phyloP scores from a whole-genome alignment of 2,113 vertebrate genomes.

The Malurus alboscapulatus region DNA sequence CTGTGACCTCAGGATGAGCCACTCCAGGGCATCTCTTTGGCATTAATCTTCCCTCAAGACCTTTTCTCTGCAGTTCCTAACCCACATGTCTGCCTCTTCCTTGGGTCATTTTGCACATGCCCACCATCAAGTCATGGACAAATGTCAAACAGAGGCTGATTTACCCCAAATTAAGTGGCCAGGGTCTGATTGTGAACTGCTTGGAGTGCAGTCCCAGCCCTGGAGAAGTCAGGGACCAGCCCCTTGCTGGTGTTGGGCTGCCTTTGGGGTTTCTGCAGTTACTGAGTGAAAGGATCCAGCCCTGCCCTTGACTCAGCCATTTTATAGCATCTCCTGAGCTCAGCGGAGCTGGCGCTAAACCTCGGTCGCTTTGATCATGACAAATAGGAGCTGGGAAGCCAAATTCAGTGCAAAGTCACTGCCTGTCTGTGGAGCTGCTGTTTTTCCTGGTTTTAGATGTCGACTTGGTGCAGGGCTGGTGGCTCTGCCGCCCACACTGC shows the following conservation, averaged over 20 bases:
- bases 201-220: background rate
- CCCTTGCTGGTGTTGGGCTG: background rate
- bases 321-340: constrained; percentile 43
- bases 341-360: constrained; percentile 16
- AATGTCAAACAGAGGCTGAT: background rate
- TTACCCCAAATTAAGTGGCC: background rate
- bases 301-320: constrained; percentile 53
- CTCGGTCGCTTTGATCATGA: background rate
- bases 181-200: background rate
- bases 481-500: background rate
- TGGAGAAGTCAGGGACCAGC: background rate
- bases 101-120: background rate
- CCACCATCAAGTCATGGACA: background rate
- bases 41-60: accelerated
- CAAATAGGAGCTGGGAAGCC: constrained; percentile 50
- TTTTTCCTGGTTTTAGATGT: background rate
- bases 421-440: background rate
- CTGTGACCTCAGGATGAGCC: background rate
- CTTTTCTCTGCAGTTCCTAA: background rate
- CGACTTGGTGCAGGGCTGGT: background rate
- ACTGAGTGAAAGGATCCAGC: background rate
- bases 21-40: background rate
- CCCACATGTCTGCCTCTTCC: background rate
- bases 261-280: background rate
- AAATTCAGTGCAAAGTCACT: constrained; percentile 17